Evolutionary conservation across 2,113 vertebrate genomes (phyloP).

Genomic region (Rhinichthys klamathensis): DNA sequence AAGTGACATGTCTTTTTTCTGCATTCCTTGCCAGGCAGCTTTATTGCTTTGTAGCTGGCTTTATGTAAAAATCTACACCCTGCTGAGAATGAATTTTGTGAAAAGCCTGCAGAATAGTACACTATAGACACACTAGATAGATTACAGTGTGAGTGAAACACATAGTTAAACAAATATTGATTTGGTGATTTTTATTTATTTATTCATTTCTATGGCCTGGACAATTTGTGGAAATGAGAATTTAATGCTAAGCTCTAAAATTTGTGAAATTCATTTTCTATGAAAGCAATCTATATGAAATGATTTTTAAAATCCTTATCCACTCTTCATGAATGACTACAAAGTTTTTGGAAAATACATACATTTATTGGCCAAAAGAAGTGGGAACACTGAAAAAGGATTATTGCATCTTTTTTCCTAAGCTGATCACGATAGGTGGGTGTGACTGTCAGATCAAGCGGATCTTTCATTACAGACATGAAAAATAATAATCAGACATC

Average conservation of each 20-base stretch:
- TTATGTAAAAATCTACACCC: slow-evolving; percentile 28
- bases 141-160: too few species aligned
- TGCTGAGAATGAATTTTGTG: background rate
- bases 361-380: background rate
- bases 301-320: too few species aligned
- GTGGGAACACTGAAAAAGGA: background rate
- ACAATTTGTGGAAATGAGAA: too few species aligned
- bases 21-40: slow-evolving; percentile 37
- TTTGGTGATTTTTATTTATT: too few species aligned
- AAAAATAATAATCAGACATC: slow-evolving; percentile 15
- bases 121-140: too few species aligned
- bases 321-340: background rate
- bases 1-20: slow-evolving; percentile 42
- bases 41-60: slow-evolving; percentile 30
- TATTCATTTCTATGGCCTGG: too few species aligned
- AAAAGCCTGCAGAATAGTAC: background rate
- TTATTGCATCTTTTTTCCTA: background rate
- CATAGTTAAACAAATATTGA: too few species aligned
- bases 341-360: background rate
- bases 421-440: background rate
- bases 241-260: too few species aligned
- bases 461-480: slow-evolving; percentile 22
- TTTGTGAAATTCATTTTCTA: too few species aligned
- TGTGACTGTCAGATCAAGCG: background rate
- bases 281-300: too few species aligned